These are phyloP conservation scores for Glossophaga mutica DNA, from an alignment of 2,797 vertebrate species.

Conservation along the genomic window DNA sequence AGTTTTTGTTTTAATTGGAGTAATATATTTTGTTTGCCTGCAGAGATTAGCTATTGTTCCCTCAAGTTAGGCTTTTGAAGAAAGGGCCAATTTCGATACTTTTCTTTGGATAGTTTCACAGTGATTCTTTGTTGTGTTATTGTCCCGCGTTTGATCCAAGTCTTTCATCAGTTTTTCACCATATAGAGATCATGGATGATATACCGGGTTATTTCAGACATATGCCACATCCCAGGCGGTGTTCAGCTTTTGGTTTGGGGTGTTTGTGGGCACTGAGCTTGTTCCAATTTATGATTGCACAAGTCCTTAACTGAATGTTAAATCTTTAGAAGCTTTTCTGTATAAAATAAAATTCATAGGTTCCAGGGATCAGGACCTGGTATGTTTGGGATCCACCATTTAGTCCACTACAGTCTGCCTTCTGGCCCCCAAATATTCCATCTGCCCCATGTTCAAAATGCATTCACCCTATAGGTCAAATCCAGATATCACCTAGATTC, in stretches of 20 bases:
- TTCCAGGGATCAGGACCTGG: not conserved
- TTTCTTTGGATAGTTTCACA: not conserved
- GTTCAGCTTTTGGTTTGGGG: not conserved
- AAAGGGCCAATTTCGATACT: not conserved
- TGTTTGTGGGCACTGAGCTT: not conserved
- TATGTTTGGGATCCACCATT: not conserved
- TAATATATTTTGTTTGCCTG: not conserved
- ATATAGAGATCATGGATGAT: not conserved
- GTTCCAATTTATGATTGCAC: not conserved
- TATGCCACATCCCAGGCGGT: not conserved
- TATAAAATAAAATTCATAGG: not conserved
- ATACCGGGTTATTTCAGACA: not conserved
- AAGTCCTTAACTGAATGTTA: not conserved
- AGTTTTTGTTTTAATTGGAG: not conserved
- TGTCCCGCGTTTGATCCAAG: not conserved
- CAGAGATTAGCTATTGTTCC: not conserved
- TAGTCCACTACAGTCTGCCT: not conserved
- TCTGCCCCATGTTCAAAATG: not conserved
- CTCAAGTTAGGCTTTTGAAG: slow-evolving; percentile 14
- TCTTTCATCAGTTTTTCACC: not conserved
- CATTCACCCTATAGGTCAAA: not conserved
- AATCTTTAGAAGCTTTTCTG: not conserved
- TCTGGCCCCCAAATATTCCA: not conserved
- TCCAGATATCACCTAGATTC: not conserved
- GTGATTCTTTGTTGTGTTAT: not conserved